Evolutionary conservation across 92 coral and sea anemone species (phyloP), one percentile per base, ranked within the genome.

Genomic region (Porites evermanni): DNA sequence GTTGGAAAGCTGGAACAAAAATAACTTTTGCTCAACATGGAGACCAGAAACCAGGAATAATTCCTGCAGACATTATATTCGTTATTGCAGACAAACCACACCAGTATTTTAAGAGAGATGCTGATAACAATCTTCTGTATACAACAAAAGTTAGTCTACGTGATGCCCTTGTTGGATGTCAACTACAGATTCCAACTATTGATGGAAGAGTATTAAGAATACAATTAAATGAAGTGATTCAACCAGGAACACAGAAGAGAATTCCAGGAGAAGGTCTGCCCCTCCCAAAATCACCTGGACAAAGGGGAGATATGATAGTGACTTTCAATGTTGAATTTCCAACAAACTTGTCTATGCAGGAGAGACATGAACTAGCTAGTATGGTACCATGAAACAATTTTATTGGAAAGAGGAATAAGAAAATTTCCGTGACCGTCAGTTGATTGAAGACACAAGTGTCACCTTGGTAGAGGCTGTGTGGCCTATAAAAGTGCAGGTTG

Each of bases 1-100:
- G 98, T 26, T 96, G 98, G 98, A 96, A 96, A 79, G 98, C 98
- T n/a, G 98, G 98, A 0, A 96, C 98, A 67, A 87, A 88, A 68
- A 89, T 96, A 38, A 96, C 96, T 59, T 96, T 94, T 77, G 82
- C 94, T 2, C 74, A 86, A 32, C 92, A 82, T 53, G 98, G 98
- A 0, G 98, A 96, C 52, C 89, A 93, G 82, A 90, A 92, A 72
- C 91, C 90, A 16, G 98, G 98, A 12, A 67, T 85, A 19, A 82
- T 92, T 61, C 92, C 98, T 11, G 98, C 98, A 51, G 99, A 97
- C 79, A 95, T 97, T 58, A 86, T 91, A 3, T 97, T 97, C 83
- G 83, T 92, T 18, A 67, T 97, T n/a, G 85, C 89, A 12, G 99
- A 97, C 81, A 97, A 97, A 86, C 97, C 92, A 18, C 99, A 97